Evolutionary conservation across 1,140 invertebrate genomes (phyloP).

Genomic region (Aplysia californica): DNA sequence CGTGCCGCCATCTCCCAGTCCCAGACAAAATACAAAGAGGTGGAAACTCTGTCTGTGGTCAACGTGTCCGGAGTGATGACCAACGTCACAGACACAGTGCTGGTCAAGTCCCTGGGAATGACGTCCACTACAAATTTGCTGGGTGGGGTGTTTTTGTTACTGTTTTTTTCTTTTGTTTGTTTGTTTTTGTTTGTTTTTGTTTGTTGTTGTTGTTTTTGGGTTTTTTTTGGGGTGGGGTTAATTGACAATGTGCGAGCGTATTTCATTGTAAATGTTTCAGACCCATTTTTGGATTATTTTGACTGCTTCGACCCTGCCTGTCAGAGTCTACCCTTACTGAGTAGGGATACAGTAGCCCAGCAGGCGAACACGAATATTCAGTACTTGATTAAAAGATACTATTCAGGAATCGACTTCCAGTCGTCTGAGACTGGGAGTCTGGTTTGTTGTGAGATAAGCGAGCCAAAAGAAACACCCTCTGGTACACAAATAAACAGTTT

Average conservation of each 20-base stretch:
- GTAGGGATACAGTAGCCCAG: too few species aligned
- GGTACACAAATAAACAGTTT: too few species aligned
- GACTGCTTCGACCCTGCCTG: too few species aligned
- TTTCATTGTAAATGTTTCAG: too few species aligned
- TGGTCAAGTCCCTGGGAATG: not conserved
- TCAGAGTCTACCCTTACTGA: too few species aligned
- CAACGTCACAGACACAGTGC: not conserved
- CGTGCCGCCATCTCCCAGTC: not conserved
- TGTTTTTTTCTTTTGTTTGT: not conserved
- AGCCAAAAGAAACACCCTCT: too few species aligned
- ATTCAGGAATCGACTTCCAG: too few species aligned
- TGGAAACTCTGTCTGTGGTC: not conserved
- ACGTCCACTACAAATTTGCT: constrained; percentile 4
- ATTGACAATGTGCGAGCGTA: not conserved
- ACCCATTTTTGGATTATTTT: too few species aligned
- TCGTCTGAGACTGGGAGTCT: too few species aligned
- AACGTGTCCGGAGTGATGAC: not conserved
- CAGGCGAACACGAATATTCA: too few species aligned
- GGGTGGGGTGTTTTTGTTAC: not conserved
- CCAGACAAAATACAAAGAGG: constrained; percentile 2
- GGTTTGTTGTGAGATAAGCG: too few species aligned
- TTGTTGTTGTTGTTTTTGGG: not conserved
- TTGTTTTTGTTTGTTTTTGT: not conserved
- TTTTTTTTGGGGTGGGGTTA: not conserved
- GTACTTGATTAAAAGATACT: too few species aligned